phyloP scores from a whole-genome alignment of 2,888 invertebrate genomes.

The Conops quadrifasciatus region DNA sequence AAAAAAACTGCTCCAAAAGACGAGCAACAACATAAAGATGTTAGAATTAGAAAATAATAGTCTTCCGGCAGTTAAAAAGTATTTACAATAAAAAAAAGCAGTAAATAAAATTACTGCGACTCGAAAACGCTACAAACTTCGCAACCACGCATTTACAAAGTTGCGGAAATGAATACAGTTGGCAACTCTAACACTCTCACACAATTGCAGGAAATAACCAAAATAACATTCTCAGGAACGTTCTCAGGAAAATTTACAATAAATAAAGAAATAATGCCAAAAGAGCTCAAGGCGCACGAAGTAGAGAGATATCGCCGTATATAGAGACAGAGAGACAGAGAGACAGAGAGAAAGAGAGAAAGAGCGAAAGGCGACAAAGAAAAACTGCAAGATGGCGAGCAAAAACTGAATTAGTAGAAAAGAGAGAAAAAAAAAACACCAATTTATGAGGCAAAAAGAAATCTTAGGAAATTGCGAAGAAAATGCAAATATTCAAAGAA shows the following conservation, averaged over 20 bases:
- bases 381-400: no score
- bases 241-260: neutral
- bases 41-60: no score
- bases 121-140: neutral
- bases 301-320: neutral
- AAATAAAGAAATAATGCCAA: constrained; percentile 20
- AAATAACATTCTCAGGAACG: constrained; percentile 16
- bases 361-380: neutral
- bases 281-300: neutral
- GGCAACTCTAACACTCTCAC: neutral
- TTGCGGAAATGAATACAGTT: no score
- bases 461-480: constrained; percentile 29
- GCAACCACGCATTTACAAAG: no score
- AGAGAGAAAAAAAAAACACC: neutral
- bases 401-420: neutral
- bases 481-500: constrained; percentile 18
- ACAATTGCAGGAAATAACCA: constrained; percentile 36
- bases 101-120: no score
- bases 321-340: neutral
- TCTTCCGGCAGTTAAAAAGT: no score
- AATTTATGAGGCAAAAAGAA: neutral
- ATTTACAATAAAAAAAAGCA: neutral
- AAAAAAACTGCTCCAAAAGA: neutral
- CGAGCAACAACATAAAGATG: no score
- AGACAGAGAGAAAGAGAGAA: neutral